phyloP scores from a whole-genome alignment of 2,113 vertebrate genomes.

The Varanus komodoensis region DNA sequence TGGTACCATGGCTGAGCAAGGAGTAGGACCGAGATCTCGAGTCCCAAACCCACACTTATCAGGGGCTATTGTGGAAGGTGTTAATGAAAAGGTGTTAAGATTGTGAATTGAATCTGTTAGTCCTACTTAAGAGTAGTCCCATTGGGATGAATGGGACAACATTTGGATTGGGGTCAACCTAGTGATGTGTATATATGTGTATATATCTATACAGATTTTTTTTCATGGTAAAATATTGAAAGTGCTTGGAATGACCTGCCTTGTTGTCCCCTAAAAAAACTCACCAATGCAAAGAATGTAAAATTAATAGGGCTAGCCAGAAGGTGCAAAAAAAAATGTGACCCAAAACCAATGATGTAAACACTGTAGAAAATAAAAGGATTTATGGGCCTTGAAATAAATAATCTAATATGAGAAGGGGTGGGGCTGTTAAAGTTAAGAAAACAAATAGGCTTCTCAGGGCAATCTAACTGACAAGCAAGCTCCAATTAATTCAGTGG shows the following conservation, averaged over 20 bases:
- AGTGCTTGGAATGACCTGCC: neutral
- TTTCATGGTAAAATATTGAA: too few relatives aligned
- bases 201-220: too few relatives aligned
- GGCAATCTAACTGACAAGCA: neutral
- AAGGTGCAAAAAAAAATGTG: neutral
- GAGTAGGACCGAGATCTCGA: too few relatives aligned
- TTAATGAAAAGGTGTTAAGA: too few relatives aligned
- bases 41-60: too few relatives aligned
- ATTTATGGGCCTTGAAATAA: neutral
- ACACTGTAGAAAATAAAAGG: neutral
- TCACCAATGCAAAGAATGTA: neutral
- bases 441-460: neutral
- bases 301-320: neutral
- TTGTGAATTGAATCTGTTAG: too few relatives aligned
- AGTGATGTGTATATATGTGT: too few relatives aligned
- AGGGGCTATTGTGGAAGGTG: too few relatives aligned
- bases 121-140: too few relatives aligned
- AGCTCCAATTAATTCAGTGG: neutral
- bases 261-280: neutral
- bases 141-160: too few relatives aligned
- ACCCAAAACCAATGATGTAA: neutral
- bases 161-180: too few relatives aligned
- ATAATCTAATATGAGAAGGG: neutral
- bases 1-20: too few relatives aligned
- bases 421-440: neutral